Evolutionary conservation across 2,113 vertebrate genomes (phyloP).

Genomic region (Struthidea cinerea): DNA sequence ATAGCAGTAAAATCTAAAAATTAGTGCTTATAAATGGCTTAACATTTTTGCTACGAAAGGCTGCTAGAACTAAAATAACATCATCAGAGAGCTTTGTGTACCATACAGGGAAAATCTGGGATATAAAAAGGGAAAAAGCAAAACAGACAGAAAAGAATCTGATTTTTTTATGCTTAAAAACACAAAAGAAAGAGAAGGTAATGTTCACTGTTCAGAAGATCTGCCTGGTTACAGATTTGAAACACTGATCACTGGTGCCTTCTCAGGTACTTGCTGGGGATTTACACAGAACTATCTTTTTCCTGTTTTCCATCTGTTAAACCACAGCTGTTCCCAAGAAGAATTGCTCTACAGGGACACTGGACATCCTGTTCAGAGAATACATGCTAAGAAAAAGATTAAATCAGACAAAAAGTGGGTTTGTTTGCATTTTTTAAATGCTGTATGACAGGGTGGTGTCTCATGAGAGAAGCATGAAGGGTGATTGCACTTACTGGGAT

Average conservation of each 20-base stretch:
- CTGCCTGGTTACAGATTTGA: background rate
- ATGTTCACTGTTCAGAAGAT: background rate
- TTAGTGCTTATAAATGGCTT: background rate
- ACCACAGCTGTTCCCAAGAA: background rate
- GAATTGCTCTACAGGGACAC: background rate
- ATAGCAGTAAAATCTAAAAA: background rate
- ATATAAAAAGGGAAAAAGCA: background rate
- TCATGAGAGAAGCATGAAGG: background rate
- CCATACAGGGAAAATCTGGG: background rate
- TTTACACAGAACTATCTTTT: background rate
- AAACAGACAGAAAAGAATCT: background rate
- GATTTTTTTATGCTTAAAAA: background rate
- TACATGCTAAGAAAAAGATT: background rate
- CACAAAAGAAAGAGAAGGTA: background rate
- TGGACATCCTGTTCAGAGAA: background rate
- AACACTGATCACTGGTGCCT: background rate
- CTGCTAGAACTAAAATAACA: background rate
- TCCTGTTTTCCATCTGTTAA: background rate
- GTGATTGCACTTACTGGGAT: constrained; percentile 77
- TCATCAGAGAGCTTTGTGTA: background rate
- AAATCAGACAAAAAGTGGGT: background rate
- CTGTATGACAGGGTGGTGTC: background rate
- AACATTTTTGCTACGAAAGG: background rate
- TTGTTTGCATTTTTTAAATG: background rate
- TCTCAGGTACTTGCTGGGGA: background rate